Conservation (phyloP, 2,113 vertebrate genomes). For the Salvator merianae region DNA sequence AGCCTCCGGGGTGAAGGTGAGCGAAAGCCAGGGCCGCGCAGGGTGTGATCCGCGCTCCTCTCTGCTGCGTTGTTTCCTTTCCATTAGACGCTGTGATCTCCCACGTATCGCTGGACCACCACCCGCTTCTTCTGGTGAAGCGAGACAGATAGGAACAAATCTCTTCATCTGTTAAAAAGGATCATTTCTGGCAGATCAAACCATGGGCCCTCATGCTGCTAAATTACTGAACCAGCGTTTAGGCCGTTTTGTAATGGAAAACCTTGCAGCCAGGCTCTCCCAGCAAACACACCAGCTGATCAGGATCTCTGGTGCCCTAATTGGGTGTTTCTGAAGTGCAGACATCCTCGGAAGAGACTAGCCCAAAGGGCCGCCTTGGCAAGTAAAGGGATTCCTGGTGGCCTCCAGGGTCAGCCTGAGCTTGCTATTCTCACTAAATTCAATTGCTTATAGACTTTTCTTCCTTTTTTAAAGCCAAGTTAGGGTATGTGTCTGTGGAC, state of each 20-base stretch:
- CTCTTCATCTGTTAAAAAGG: constrained; percentile 69
- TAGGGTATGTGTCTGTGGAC: neutral
- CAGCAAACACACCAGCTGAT: constrained; percentile 62
- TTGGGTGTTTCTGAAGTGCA: constrained; percentile 59
- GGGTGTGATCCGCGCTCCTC: no score
- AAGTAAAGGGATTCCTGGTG: constrained; percentile 55
- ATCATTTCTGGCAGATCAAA: constrained; percentile 74
- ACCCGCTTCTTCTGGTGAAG: constrained; percentile 53
- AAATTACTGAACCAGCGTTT: constrained; percentile 65
- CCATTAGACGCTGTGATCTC: constrained; percentile 61
- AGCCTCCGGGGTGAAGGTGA: constrained; percentile 10
- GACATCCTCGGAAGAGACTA: constrained; percentile 68
- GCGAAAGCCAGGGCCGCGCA: no score
- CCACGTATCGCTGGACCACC: constrained; percentile 60
- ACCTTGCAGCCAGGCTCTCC: constrained; percentile 47
- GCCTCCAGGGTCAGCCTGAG: constrained; percentile 60
- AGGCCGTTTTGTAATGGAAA: constrained; percentile 55
- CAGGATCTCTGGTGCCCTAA: constrained; percentile 61
- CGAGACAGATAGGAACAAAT: constrained; percentile 58
- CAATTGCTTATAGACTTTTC: constrained; percentile 33
- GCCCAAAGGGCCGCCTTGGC: constrained; percentile 60
- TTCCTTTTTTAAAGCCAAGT: neutral
- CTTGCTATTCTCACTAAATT: constrained; percentile 64
- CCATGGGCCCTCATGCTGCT: constrained; percentile 56
- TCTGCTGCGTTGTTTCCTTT: constrained; percentile 46